Conservation (phyloP, 2,113 vertebrate species). For the Saccopteryx bilineata region DNA sequence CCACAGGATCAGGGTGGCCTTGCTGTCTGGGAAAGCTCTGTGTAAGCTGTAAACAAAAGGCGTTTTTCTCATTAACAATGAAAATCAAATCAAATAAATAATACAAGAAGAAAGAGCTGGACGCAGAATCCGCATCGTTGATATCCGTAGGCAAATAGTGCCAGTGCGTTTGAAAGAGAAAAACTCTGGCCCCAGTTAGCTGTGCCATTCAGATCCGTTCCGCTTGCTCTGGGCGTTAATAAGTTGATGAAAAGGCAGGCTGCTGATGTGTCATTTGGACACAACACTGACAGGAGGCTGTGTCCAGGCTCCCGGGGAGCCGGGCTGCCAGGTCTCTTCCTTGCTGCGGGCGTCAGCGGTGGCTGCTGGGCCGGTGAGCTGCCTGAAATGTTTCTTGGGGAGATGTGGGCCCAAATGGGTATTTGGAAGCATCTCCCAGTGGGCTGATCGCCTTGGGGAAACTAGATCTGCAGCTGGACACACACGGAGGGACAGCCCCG, state of each 20-base stretch:
- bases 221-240: background rate
- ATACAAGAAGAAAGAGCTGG: background rate
- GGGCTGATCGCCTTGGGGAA: background rate
- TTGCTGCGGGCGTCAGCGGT: rapidly evolving
- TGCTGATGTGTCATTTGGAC: background rate
- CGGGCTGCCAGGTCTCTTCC: background rate
- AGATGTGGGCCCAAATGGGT: background rate
- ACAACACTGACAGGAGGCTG: background rate
- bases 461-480: background rate
- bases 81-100: background rate
- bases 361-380: rapidly evolving
- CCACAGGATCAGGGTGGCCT: background rate
- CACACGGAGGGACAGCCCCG: rapidly evolving
- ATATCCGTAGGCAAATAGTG: background rate
- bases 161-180: background rate
- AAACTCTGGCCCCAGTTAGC: background rate
- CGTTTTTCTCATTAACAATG: background rate
- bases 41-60: background rate
- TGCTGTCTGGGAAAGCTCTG: background rate
- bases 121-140: background rate
- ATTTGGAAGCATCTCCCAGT: background rate
- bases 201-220: background rate
- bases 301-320: background rate
- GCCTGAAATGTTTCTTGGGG: background rate
- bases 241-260: background rate